These are phyloP conservation scores for Apteryx mantelli DNA, from an alignment of 2,113 vertebrate species.

Conservation along the genomic window DNA sequence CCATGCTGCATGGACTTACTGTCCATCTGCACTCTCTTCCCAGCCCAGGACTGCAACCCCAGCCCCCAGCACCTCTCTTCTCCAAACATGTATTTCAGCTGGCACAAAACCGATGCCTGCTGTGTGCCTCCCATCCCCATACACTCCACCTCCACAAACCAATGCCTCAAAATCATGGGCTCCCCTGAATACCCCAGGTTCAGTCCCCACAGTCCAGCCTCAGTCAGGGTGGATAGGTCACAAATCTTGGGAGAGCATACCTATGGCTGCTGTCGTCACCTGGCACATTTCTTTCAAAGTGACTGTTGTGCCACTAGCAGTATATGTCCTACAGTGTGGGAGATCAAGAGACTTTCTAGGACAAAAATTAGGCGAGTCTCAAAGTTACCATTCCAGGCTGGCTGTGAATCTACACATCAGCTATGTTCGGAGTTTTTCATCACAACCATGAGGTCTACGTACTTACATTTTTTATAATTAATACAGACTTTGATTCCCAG, in stretches of 20 bases:
- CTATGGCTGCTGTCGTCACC: not conserved
- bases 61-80: not conserved
- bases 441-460: not conserved
- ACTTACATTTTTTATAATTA: not conserved
- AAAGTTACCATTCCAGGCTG: not conserved
- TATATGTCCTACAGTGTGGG: not conserved
- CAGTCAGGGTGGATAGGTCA: not conserved
- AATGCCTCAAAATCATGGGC: not conserved
- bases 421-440: not conserved
- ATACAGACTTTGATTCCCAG: not conserved
- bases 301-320: not conserved
- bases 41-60: not conserved
- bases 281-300: not conserved
- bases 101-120: not conserved
- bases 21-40: not conserved
- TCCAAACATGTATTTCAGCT: not conserved
- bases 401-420: not conserved
- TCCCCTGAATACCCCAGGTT: not conserved
- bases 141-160: not conserved
- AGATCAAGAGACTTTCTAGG: not conserved
- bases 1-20: rapidly evolving
- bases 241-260: not conserved
- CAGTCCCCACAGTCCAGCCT: not conserved
- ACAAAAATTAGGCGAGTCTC: not conserved
- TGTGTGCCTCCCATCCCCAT: rapidly evolving